Percentiles rank a stretch among this genome's conserved stretches.
These are phyloP conservation scores for Clinocottus analis DNA, from an alignment of 2,113 vertebrate species.

Conservation along the genomic window DNA sequence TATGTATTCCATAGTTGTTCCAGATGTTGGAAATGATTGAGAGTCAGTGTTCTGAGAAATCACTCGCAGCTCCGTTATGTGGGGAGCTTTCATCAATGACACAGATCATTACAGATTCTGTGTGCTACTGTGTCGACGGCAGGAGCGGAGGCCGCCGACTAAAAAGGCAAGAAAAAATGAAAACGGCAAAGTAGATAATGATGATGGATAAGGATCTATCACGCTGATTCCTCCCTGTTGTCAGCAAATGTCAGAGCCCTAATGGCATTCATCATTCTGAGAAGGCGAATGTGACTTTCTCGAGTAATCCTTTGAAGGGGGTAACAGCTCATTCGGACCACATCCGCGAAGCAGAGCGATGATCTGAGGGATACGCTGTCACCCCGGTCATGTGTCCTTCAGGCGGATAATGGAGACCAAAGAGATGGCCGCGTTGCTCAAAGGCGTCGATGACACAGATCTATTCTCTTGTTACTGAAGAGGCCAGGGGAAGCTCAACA, in stretches of 20 bases:
- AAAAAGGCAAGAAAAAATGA: slow-evolving; percentile 31
- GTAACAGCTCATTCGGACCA: slow-evolving; percentile 51
- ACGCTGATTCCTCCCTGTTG: slow-evolving; percentile 35
- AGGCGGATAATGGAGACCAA: slow-evolving; percentile 40
- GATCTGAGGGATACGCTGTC: slow-evolving; percentile 21
- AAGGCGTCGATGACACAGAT: slow-evolving; percentile 7
- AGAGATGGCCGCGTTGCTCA: slow-evolving; percentile 10
- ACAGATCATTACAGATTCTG: slow-evolving; percentile 75
- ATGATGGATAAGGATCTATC: slow-evolving; percentile 58
- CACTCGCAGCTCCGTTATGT: slow-evolving; percentile 68
- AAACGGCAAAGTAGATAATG: slow-evolving; percentile 36
- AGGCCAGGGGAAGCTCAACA: slow-evolving; percentile 4
- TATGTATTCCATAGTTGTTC: slow-evolving; percentile 78
- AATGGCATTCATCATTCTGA: slow-evolving; percentile 43
- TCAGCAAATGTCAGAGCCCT: slow-evolving; percentile 41
- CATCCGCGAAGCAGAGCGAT: slow-evolving; percentile 44
- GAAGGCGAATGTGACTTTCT: slow-evolving; percentile 31
- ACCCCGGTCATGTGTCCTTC: slow-evolving; percentile 11
- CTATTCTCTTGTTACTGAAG: slow-evolving; percentile 23
- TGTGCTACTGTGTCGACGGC: slow-evolving; percentile 71
- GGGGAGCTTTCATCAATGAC: slow-evolving; percentile 79
- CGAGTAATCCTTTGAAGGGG: slow-evolving; percentile 27
- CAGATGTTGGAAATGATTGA: slow-evolving; percentile 82
- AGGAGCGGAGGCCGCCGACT: slow-evolving; percentile 29
- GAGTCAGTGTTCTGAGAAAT: slow-evolving; percentile 78